Evolutionary conservation across 2,797 vertebrate genomes (phyloP).

Genomic region (Neosilurus hyrtlii): DNA sequence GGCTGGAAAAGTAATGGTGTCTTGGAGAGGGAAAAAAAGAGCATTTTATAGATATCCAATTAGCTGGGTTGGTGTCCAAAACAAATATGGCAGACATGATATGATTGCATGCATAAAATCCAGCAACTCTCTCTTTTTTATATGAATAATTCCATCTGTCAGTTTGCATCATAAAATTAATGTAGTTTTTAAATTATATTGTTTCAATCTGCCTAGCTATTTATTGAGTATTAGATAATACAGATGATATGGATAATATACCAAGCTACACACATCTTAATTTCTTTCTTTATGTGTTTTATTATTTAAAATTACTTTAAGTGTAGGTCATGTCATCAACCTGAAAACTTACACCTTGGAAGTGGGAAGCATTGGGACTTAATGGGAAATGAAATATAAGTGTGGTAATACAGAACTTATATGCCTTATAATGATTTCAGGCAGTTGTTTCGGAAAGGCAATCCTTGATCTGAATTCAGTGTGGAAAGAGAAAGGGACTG

Average conservation of each 20-base stretch:
- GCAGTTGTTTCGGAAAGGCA: neutral
- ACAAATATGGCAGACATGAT: conserved; percentile 6
- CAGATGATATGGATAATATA: neutral
- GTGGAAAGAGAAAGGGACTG: neutral
- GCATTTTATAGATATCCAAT: conserved; percentile 2
- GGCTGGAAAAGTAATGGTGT: conserved; percentile 47
- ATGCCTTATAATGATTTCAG: neutral
- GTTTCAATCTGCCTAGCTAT: neutral
- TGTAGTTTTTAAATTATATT: neutral
- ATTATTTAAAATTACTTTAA: neutral
- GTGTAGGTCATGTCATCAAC: neutral
- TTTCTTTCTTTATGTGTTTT: neutral
- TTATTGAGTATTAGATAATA: neutral
- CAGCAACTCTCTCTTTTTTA: neutral
- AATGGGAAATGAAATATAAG: neutral
- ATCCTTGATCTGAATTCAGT: neutral
- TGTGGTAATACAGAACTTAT: neutral
- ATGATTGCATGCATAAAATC: conserved; percentile 8
- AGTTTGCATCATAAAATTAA: neutral
- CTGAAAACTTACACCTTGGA: neutral
- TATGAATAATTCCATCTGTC: neutral
- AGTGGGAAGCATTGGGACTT: neutral
- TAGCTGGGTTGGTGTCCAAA: neutral
- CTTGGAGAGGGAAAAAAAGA: neutral
- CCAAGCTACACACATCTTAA: neutral